A percentile compares a stretch with the other conserved stretches of the same genome.
Conservation (phyloP, 2,888 invertebrate genomes). For the Papilio elwesi region DNA sequence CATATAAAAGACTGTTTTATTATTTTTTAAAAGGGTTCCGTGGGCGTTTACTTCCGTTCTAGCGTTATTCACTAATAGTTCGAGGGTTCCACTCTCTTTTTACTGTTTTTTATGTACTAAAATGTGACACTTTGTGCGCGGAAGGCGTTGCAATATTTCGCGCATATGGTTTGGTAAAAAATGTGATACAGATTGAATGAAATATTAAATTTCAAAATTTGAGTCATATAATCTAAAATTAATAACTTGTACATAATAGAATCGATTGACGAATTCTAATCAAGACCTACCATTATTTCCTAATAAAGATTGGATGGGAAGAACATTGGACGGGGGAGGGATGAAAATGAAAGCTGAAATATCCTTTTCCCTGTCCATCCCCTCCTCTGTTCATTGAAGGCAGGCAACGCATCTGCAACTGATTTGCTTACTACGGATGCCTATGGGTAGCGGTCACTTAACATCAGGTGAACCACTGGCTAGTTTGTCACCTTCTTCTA, state of each 20-base stretch:
- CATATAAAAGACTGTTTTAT: slow-evolving; percentile 54
- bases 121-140: slow-evolving; percentile 58
- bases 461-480: too few species aligned
- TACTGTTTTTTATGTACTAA: slow-evolving; percentile 46
- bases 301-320: too few species aligned
- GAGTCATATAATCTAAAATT: not conserved
- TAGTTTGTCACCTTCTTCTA: too few species aligned
- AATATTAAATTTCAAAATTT: slow-evolving; percentile 4
- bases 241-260: not conserved
- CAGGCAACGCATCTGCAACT: too few species aligned
- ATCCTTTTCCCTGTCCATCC: too few species aligned
- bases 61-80: slow-evolving; percentile 52
- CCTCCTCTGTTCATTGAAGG: too few species aligned
- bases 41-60: slow-evolving; percentile 62
- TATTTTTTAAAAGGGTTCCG: slow-evolving; percentile 66
- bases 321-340: too few species aligned
- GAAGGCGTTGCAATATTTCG: slow-evolving; percentile 45
- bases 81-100: slow-evolving; percentile 55
- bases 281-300: too few species aligned
- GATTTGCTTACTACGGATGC: too few species aligned
- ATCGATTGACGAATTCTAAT: too few species aligned
- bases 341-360: too few species aligned
- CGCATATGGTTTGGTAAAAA: slow-evolving; percentile 45
- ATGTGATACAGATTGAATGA: slow-evolving; percentile 18
- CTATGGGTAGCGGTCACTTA: too few species aligned